phyloP scores from a whole-genome alignment of 2,113 vertebrate species.

The Actenoides hombroni region DNA sequence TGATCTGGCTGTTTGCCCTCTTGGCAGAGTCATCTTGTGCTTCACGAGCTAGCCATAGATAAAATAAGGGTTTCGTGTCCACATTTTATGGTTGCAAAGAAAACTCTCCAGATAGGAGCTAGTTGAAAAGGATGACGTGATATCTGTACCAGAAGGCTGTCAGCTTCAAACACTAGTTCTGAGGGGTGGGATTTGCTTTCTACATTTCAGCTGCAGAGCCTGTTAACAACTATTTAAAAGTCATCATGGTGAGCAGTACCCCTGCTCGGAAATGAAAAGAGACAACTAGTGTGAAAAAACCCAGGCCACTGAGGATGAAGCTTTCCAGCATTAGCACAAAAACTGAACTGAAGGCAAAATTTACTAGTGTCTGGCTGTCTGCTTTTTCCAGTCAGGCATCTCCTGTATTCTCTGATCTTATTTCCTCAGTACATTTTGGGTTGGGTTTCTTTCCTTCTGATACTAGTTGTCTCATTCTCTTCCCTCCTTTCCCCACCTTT shows the following conservation, averaged over 20 bases:
- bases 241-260: background rate
- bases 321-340: background rate
- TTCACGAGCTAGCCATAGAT: conserved; percentile 11
- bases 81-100: background rate
- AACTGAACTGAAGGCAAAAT: conserved; percentile 1
- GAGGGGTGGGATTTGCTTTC: background rate
- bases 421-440: background rate
- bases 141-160: background rate
- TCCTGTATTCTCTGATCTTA: background rate
- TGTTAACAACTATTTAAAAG: background rate
- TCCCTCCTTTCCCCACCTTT: background rate
- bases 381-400: background rate
- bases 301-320: background rate
- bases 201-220: background rate
- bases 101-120: background rate
- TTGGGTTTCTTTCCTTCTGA: background rate
- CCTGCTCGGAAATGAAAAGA: background rate
- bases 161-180: background rate
- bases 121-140: background rate
- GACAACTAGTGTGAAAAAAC: background rate
- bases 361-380: background rate
- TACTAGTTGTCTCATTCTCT: background rate
- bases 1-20: background rate
- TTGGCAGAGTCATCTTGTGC: background rate
- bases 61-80: background rate